Evolutionary conservation across 2,888 invertebrate genomes (phyloP), one percentile per base, ranked within the genome.

Genomic region (Callyntrura guangdongensis): DNA sequence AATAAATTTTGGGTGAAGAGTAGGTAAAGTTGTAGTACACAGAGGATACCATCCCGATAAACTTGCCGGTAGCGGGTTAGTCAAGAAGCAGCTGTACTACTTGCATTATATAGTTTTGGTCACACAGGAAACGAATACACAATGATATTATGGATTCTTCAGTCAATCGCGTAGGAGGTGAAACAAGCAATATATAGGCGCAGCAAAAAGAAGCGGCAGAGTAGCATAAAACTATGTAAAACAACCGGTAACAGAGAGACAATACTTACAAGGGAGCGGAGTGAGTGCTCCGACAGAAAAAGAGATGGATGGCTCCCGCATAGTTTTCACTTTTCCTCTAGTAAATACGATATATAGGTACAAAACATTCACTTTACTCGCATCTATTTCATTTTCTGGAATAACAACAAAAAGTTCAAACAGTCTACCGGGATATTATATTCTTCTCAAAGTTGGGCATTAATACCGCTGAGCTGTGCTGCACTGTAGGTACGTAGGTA

Each of bases 301-400:
- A 59, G 86, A 91, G 91, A 91, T 91, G 77, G 77, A 91, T 91
- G 84, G 81, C 25, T 59, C 77, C 72, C 83, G 81, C 91, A 86
- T 86, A 91, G 77, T 91, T 91, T 91, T 87, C 83, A 91, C 74
- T 91, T 87, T 91, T 74, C 86, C 47, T 36, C 6, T n/a, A 61
- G 49, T 49, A 67, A 86, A 79, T 87, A 67, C 27, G 45, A 74
- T 85, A 74, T 47, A 49, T 36, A 36, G 69, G 45, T 17, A n/a
- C 69, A 36, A 27, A 27, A 22, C n/a, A n/a, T 67, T 27, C 74
- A 74, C 17, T 74, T 20, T 74, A 6, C 20, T 27, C n/a, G 67
- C 61, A 4, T 27, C 67, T 69, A 69, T n/a, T 36, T n/a, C 69
- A 2, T 9, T 14, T 69, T 36, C 36, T 36, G 45, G 17, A 17